Evolutionary conservation across 2,113 vertebrate genomes (phyloP), one percentile per base, ranked within the genome.

Genomic region (Redunca redunca): DNA sequence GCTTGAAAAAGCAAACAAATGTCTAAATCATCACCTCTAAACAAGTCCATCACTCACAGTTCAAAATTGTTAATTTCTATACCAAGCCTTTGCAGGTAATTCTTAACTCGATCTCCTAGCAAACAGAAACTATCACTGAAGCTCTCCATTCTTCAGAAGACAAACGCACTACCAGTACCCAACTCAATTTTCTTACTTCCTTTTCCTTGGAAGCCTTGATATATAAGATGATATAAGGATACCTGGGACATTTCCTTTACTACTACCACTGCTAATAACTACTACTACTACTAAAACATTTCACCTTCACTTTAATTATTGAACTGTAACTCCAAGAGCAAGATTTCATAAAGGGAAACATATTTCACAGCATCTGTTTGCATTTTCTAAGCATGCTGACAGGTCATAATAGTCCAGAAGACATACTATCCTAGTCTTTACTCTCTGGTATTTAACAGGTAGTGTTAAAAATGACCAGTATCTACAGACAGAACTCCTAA

Each of bases 41-140:
- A 84, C 25, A 97, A 64, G 26, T 90, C 58, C 30, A 95, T 50
- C 57, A 96, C 43, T 78, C 48, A 87, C 13, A 97, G 25, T 88
- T 14, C 85, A 94, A 97, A 95, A 88, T 26, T 58, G 94, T 88
- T 84, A 74, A 96, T 80, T 93, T 30, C 52, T 80, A 91, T 19
- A 85, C 5, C 78, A 1, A 77, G 60, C 10, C 53, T 92, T 81
- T 62, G 16, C 58, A 92, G 50, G 23, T 43, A 43, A 50, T 83
- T 95, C 88, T 82, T 92, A 77, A 96, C n/a, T 62, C 46, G 23
- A 92, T 62, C 64, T 94, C 74, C 26, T 94, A 83, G n/a, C 53
- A 96, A 86, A 96, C 33, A 90, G n/a, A 62, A 93, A 95, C 25
- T 26, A 84, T 28, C 25, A 74, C 7, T 90, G 25, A 16, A 67